These are phyloP conservation scores for Drosophila nigromelanica DNA, from an alignment of 1,140 invertebrate genomes.

Conservation along the genomic window DNA sequence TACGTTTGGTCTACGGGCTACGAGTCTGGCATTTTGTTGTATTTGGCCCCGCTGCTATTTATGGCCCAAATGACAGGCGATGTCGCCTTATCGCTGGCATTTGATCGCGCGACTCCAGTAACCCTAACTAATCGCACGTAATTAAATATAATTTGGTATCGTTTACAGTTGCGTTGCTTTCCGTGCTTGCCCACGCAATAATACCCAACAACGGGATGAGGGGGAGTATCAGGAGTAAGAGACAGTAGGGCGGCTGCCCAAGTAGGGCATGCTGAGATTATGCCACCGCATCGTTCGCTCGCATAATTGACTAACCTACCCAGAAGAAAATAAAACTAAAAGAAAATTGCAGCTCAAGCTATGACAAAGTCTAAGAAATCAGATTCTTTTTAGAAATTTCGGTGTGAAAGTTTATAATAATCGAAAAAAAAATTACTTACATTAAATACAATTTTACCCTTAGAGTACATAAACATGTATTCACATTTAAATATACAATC, in stretches of 20 bases:
- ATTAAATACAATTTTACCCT: no score
- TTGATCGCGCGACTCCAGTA: conserved; percentile 81
- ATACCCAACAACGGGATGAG: not conserved
- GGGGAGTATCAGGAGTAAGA: not conserved
- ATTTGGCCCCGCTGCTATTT: conserved; percentile 40
- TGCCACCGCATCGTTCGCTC: conserved; percentile 42
- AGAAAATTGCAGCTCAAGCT: not conserved
- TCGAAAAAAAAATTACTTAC: not conserved
- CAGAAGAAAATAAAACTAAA: not conserved
- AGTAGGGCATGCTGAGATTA: conserved; percentile 45
- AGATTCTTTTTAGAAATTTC: conserved; percentile 10
- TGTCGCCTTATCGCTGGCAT: conserved; percentile 68
- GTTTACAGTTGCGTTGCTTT: conserved; percentile 77
- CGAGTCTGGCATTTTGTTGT: conserved; percentile 22
- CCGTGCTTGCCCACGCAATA: conserved; percentile 14
- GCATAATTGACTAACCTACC: conserved; percentile 37
- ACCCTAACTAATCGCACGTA: conserved; percentile 83
- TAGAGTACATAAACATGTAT: no score
- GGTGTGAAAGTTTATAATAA: conserved; percentile 11
- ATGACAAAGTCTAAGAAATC: no score
- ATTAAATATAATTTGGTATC: conserved; percentile 83
- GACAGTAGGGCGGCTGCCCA: conserved; percentile 2
- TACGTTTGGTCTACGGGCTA: not conserved
- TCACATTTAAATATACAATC: no score
- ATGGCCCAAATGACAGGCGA: conserved; percentile 63